These are phyloP conservation scores for Tenebrosternarchus preto DNA, from an alignment of 2,113 vertebrate genomes.

Conservation along the genomic window DNA sequence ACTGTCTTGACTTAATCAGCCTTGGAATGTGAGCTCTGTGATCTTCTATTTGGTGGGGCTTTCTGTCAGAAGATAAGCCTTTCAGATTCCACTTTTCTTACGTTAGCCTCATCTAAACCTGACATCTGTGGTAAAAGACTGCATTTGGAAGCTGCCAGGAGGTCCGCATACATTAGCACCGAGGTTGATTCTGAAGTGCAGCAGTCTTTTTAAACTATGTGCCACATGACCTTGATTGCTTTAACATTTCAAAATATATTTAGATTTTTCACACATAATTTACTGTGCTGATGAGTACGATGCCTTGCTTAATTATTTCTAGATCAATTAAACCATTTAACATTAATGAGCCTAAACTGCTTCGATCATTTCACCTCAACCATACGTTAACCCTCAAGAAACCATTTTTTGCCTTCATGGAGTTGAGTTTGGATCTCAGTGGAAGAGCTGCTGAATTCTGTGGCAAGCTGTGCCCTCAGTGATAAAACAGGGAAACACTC, in stretches of 20 bases:
- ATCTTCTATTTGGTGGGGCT: background rate
- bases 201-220: background rate
- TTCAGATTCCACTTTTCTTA: background rate
- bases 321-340: slow-evolving; percentile 52
- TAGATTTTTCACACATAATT: slow-evolving; percentile 39
- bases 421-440: too few species aligned
- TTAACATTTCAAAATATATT: slow-evolving; percentile 48
- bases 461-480: background rate
- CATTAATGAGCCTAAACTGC: slow-evolving; percentile 40
- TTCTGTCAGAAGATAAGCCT: background rate
- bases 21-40: slow-evolving; percentile 14
- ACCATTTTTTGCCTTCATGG: background rate
- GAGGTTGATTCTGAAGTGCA: slow-evolving; percentile 4
- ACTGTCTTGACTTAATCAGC: slow-evolving; percentile 21
- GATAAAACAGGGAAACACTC: background rate
- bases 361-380: slow-evolving; percentile 23
- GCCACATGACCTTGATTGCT: slow-evolving; percentile 44
- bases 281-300: slow-evolving; percentile 34
- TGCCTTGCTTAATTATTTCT: slow-evolving; percentile 45
- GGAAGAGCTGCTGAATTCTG: background rate
- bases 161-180: background rate
- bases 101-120: background rate
- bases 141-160: background rate
- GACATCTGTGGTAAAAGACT: slow-evolving; percentile 1
- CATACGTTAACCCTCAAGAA: slow-evolving; percentile 27